Conservation (phyloP, 2,113 vertebrate genomes). For the Perognathus longimembris region DNA sequence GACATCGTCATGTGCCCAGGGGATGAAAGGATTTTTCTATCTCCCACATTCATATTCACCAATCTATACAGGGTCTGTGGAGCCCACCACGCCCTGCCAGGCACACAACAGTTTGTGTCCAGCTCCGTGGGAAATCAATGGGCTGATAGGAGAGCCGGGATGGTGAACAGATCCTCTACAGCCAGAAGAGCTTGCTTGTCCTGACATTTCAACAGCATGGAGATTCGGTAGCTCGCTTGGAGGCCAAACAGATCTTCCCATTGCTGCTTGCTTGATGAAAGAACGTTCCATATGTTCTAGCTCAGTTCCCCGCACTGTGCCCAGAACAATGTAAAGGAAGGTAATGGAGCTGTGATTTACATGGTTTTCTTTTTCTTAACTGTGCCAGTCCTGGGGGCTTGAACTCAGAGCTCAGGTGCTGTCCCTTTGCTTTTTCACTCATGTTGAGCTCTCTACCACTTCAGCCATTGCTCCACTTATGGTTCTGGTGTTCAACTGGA, state of each 20-base stretch:
- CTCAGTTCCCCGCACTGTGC: not conserved
- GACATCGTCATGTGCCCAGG: not conserved
- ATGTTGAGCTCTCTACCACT: no score
- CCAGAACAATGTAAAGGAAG: no score
- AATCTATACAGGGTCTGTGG: not conserved
- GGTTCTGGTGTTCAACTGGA: no score
- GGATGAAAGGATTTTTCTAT: not conserved
- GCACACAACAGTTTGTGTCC: not conserved
- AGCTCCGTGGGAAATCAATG: not conserved
- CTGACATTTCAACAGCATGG: not conserved
- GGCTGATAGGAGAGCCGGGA: not conserved
- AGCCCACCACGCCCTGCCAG: not conserved
- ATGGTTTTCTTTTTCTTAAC: no score
- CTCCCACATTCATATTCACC: not conserved
- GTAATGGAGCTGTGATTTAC: no score
- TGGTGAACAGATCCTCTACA: not conserved
- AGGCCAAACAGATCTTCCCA: not conserved
- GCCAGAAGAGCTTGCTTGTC: not conserved
- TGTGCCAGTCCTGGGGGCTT: no score
- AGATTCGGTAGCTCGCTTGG: not conserved
- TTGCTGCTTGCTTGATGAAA: not conserved
- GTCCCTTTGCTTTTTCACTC: no score
- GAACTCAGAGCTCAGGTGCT: no score
- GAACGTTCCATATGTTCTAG: not conserved
- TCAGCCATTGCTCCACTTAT: no score